These are phyloP conservation scores for Beris chalybata DNA, from an alignment of 2,888 invertebrate species.

Conservation along the genomic window DNA sequence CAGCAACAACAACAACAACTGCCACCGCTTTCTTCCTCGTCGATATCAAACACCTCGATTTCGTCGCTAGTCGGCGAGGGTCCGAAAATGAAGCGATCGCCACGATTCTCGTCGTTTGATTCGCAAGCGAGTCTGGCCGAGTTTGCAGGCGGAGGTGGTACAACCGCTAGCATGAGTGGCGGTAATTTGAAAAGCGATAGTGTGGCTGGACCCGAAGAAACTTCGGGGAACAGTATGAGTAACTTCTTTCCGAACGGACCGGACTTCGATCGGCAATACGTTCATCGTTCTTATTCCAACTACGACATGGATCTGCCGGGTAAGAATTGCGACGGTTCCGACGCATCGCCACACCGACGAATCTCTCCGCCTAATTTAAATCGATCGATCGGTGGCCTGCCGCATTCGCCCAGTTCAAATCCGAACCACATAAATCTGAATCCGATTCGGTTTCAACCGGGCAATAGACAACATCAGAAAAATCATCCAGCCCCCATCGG, in stretches of 20 bases:
- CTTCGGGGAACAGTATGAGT: conserved; percentile 8
- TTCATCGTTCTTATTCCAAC: conserved; percentile 55
- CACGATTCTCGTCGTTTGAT: conserved; percentile 56
- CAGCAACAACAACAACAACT: conserved; percentile 51
- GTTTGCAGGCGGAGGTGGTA: conserved; percentile 44
- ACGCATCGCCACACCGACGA: conserved; percentile 33
- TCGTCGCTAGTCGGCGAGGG: conserved; percentile 40
- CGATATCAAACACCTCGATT: conserved; percentile 37
- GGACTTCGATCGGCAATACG: conserved; percentile 44
- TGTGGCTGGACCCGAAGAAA: conserved; percentile 10
- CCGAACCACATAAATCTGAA: conserved; percentile 7
- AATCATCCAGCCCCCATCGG: conserved; percentile 28
- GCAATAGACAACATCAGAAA: conserved; percentile 17
- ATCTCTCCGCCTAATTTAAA: conserved; percentile 15
- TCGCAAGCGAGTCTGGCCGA: conserved; percentile 57
- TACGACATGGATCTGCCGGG: conserved; percentile 52
- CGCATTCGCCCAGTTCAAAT: conserved; percentile 6
- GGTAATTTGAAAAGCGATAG: conserved; percentile 2
- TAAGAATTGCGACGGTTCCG: conserved; percentile 29
- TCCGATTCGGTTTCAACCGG: not conserved
- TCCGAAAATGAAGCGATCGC: conserved; percentile 56
- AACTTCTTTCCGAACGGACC: conserved; percentile 30
- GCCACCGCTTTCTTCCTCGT: conserved; percentile 47
- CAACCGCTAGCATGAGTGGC: conserved; percentile 2
- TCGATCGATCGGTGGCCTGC: conserved; percentile 5